A percentile compares a stretch with the other conserved stretches of the same genome.
Conservation (phyloP, 2,113 vertebrate species). For the Esox niger region DNA sequence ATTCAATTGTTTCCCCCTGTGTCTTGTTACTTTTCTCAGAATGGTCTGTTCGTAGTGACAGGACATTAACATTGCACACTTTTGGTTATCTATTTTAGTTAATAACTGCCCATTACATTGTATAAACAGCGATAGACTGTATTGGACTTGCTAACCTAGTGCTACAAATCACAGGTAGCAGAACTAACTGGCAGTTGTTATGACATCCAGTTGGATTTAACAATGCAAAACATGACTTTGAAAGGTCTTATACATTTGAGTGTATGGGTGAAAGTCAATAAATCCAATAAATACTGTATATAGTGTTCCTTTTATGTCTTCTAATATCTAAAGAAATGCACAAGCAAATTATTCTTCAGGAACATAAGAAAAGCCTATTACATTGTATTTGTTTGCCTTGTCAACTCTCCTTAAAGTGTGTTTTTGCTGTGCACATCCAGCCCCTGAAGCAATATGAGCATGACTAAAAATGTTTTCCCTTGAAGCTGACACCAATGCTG, state of each 20-base stretch:
- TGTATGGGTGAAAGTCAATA: conserved; percentile 75
- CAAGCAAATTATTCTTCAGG: neutral
- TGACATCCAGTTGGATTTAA: conserved; percentile 64
- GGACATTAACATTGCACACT: conserved; percentile 70
- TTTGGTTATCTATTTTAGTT: conserved; percentile 70
- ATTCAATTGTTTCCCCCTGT: conserved; percentile 58
- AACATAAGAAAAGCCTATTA: neutral
- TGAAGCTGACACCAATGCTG: conserved; percentile 63
- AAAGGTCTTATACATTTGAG: conserved; percentile 70
- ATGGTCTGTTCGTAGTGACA: conserved; percentile 62
- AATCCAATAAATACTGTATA: conserved; percentile 71
- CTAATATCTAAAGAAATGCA: conserved; percentile 5
- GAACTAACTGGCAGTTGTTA: conserved; percentile 56
- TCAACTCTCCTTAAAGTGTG: neutral
- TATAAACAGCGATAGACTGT: conserved; percentile 61
- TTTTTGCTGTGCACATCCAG: conserved; percentile 9
- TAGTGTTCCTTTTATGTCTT: conserved; percentile 49
- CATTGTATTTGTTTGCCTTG: neutral
- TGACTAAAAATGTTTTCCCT: conserved; percentile 65
- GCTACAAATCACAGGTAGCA: conserved; percentile 55
- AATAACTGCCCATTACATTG: conserved; percentile 61
- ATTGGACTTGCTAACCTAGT: conserved; percentile 58
- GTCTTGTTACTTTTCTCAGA: conserved; percentile 71
- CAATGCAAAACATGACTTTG: conserved; percentile 70
- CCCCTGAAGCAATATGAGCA: conserved; percentile 60